A percentile compares a stretch with the other conserved stretches of the same genome.
Evolutionary conservation across 2,113 vertebrate genomes (phyloP).

Genomic region (Vidua chalybeata): DNA sequence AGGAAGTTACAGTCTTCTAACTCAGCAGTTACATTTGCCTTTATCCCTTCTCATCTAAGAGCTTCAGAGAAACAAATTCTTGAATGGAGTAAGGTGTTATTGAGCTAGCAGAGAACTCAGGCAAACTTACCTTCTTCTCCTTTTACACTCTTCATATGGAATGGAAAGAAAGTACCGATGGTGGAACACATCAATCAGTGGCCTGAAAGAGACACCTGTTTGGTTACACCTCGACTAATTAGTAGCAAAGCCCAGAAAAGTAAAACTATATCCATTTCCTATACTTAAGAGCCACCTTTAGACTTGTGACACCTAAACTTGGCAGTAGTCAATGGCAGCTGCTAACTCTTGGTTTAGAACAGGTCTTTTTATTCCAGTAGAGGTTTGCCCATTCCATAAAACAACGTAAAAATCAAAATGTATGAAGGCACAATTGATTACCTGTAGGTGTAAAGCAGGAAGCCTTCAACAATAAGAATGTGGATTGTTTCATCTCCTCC

Average conservation of each 20-base stretch:
- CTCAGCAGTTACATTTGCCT: not conserved
- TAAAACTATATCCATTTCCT: not conserved
- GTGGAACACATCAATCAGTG: slow-evolving; percentile 89
- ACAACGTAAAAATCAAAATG: not conserved
- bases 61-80: not conserved
- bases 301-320: not conserved
- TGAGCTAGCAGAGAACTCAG: not conserved
- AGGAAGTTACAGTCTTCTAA: not conserved
- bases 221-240: not conserved
- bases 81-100: rapidly evolving
- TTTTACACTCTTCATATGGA: slow-evolving; percentile 94
- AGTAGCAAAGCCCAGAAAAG: not conserved
- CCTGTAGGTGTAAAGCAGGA: slow-evolving; percentile 92
- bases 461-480: slow-evolving; percentile 94
- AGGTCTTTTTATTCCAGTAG: not conserved
- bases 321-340: not conserved
- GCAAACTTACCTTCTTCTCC: slow-evolving; percentile 85
- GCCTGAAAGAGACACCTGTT: slow-evolving; percentile 66
- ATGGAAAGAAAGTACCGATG: slow-evolving; percentile 91
- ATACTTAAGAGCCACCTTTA: not conserved
- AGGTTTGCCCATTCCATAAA: not conserved
- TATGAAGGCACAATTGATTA: slow-evolving; percentile 31
- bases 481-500: slow-evolving; percentile 75
- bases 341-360: not conserved
- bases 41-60: not conserved